Evolutionary conservation across 1,140 invertebrate genomes (phyloP), one percentile per base, ranked within the genome.

Genomic region (Propsilocerus akamusi): DNA sequence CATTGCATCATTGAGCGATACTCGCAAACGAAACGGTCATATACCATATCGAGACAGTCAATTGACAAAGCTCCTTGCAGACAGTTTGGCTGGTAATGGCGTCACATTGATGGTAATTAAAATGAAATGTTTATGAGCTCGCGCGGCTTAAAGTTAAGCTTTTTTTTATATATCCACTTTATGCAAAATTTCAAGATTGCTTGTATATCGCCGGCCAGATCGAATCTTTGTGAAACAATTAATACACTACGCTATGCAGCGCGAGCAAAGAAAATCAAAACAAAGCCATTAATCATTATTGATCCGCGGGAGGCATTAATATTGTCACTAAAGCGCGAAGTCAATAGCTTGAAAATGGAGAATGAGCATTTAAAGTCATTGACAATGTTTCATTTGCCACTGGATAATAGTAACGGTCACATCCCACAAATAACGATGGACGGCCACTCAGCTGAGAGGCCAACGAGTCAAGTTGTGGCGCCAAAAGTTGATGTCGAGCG

Each of bases 11-110:
- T 62, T 95, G 47, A 92, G 89, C 54, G 89, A 94, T 62, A 70
- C 75, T 2, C 86, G 82, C 57, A 83, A 83, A 54, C 80, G 84
- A 54, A 71, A 69, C 51, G 85, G 82, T 0, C 87, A 93, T 59
- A 91, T 96, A 54, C 91, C 92, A 0, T 96, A 95, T 63, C 67
- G 92, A 54, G 90, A 96, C 59, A 93, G 88, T 52, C 93, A 94
- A 63, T 68, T 96, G 8, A 96, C 90, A 1, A 94, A 95, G 68
- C 67, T 97, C 3, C 63, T 97, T 24, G 86, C 90, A 1, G 89
- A 95, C 67, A 94, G 90, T 58, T 70, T 97, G n/a, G 88, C 90
- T 4, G 91, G 92, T 11, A 94, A 90, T 61, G 90, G 90, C 10
- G 88, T 94, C 20, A 93, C 91, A 1, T 69, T 92, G 20, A 94